Percentiles rank a stretch among this genome's conserved stretches.
Conservation (phyloP, 92 coral and sea anemone genomes). For the Epizoanthus stellaris region DNA sequence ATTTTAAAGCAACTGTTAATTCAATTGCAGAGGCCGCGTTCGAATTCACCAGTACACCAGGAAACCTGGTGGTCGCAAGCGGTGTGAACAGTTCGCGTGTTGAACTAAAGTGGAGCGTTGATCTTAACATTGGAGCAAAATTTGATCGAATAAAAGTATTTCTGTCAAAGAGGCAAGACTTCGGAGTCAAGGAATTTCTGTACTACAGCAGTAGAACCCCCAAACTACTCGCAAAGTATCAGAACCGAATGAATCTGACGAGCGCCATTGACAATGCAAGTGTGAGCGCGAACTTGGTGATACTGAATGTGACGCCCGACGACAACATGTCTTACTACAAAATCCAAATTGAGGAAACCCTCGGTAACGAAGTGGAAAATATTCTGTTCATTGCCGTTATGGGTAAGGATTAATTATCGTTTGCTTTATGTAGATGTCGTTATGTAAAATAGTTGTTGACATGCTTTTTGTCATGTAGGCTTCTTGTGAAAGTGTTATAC, state of each 20-base stretch:
- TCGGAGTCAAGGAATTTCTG: background rate
- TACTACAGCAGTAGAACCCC: background rate
- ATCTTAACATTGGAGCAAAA: background rate
- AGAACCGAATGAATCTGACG: background rate
- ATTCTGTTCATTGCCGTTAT: too few relatives aligned
- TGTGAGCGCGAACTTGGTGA: background rate
- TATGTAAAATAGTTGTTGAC: background rate
- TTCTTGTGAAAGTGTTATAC: too few relatives aligned
- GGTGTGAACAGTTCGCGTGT: conserved; percentile 3
- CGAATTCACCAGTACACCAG: background rate
- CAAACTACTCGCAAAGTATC: background rate
- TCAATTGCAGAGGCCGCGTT: background rate
- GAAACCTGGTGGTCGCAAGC: background rate
- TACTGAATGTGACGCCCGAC: background rate
- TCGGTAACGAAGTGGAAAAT: too few relatives aligned
- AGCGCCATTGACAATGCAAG: background rate
- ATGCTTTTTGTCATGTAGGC: too few relatives aligned
- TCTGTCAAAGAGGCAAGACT: background rate
- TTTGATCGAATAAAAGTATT: background rate
- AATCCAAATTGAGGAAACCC: background rate
- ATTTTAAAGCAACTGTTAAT: too few relatives aligned
- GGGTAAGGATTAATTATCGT: too few relatives aligned
- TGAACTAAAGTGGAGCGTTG: background rate
- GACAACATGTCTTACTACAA: background rate
- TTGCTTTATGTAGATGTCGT: too few relatives aligned